Percentiles rank a stretch among this genome's conserved stretches.
phyloP scores from a whole-genome alignment of 2,888 invertebrate species.

The Nebria salina region DNA sequence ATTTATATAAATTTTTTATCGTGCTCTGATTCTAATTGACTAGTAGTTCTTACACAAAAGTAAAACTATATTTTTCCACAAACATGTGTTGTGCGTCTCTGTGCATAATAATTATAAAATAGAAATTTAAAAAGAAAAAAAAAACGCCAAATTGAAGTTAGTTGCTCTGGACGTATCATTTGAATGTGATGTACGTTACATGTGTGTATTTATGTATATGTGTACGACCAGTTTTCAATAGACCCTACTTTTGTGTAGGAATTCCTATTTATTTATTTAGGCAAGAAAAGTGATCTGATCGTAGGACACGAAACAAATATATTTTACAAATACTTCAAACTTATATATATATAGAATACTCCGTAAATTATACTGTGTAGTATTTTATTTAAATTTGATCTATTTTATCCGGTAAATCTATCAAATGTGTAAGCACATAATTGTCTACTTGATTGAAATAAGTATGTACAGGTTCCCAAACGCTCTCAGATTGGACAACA shows the following conservation, averaged over 20 bases:
- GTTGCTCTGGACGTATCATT: not conserved
- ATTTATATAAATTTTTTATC: slow-evolving; percentile 44
- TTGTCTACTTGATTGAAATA: too few relatives aligned
- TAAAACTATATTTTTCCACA: slow-evolving; percentile 45
- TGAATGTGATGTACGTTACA: not conserved
- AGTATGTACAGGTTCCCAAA: too few relatives aligned
- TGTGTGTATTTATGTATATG: slow-evolving; percentile 11
- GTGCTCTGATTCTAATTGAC: slow-evolving; percentile 40
- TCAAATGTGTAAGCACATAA: too few relatives aligned
- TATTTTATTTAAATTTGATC: too few relatives aligned
- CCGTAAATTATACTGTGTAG: too few relatives aligned
- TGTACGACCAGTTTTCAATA: slow-evolving; percentile 31
- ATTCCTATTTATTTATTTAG: slow-evolving; percentile 18
- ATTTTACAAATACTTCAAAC: too few relatives aligned
- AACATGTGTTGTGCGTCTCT: slow-evolving; percentile 35
- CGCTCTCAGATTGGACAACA: too few relatives aligned
- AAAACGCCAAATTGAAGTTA: not conserved
- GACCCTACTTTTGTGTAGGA: slow-evolving; percentile 39
- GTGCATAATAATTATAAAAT: slow-evolving; percentile 3
- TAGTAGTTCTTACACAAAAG: slow-evolving; percentile 45
- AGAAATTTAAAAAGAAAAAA: not conserved
- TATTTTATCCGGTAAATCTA: too few relatives aligned
- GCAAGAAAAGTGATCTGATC: not conserved
- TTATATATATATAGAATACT: too few relatives aligned
- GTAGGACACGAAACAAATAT: too few relatives aligned